Base-by-base conservation (phyloP, 2,888 invertebrate genomes). In the Eilema griseolum region DNA sequence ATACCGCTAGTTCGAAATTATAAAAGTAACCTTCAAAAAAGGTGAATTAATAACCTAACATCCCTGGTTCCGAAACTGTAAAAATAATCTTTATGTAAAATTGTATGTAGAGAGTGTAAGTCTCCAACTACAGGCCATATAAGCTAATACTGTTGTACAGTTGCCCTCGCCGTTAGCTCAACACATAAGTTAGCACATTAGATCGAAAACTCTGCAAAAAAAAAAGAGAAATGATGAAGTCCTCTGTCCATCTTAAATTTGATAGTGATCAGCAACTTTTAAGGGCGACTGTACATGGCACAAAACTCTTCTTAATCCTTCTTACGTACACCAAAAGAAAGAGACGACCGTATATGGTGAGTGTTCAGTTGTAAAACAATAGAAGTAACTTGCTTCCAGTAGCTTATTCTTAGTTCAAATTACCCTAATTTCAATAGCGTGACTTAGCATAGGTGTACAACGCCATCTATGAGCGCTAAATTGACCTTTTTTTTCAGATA, bases 41-140 rank as follows among this genome's bases (percentile, higher is more conserved):
- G 52, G 52, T 28, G 31, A 16, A 24, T 52, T 24, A 61, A 52
- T 33, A 56, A 61, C 20, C 61, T 67, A 67, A 56, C 8, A 61
- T 67, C 33, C 52, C 61, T 67, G 52, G 52, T 67, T 31, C 33
- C 61, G 33, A 33, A 61, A 59, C 10, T 65, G 8, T 20, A 37
- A 26, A n/a, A 57, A 66, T 16, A 26, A 16, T 11, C 16, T 24
- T 33, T 16, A 57, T 16, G 14, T 56, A 23, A n/a, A n/a, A n/a
- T n/a, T n/a, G 37, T 24, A 24, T 12, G 33, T 8, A 62, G 23
- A 20, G 23, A 62, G 23, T 14, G 23, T 23, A 23, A 31, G n/a
- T 16, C 10, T 46, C 20, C 37, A n/a, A 12, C 33, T 41, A 20
- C 23, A 20, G 11, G 7, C n/a, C 46, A 10, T n/a, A 46, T 52